phyloP scores from a whole-genome alignment of 2,113 vertebrate species.

The Lophochroa leadbeateri region DNA sequence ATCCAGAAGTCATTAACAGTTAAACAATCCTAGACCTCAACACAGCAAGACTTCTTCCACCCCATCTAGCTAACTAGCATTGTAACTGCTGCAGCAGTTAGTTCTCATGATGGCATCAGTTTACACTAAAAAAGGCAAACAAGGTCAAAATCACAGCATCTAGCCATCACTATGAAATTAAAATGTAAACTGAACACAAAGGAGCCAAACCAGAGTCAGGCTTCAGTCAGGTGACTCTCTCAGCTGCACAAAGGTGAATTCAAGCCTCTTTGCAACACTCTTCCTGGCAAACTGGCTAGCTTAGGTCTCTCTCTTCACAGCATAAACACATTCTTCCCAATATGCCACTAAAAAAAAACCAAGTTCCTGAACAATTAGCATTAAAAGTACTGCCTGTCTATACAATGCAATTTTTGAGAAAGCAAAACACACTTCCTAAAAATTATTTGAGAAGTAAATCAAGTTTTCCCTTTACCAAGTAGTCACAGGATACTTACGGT shows the following conservation, averaged over 20 bases:
- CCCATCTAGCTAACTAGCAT: background rate
- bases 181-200: background rate
- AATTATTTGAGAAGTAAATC: background rate
- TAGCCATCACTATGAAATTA: background rate
- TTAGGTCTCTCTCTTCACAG: background rate
- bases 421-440: background rate
- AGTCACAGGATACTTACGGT: background rate
- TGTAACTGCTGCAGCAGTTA: background rate
- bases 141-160: background rate
- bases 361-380: background rate
- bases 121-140: background rate
- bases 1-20: background rate
- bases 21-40: background rate
- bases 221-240: background rate
- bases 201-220: background rate
- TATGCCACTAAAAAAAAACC: background rate
- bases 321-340: background rate
- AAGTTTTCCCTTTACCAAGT: background rate
- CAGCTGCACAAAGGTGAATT: background rate
- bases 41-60: background rate
- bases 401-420: background rate
- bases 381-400: background rate
- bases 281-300: background rate
- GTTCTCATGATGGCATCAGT: background rate
- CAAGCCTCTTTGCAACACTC: background rate